Conservation (phyloP, 2,797 vertebrate genomes). For the Danio kyathit region DNA sequence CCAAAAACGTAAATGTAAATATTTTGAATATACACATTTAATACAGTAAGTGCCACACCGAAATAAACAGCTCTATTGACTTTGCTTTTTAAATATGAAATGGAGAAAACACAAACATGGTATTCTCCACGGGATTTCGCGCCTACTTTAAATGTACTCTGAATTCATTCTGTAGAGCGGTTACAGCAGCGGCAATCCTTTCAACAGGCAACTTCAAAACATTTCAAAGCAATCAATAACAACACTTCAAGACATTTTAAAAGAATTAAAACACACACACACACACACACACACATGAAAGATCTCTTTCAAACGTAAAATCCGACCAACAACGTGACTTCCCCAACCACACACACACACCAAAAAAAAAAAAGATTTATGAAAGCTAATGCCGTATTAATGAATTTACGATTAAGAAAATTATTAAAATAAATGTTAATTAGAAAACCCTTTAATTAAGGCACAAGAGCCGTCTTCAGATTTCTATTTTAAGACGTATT, state of each 20-base stretch:
- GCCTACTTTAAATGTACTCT: not conserved
- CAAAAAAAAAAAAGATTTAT: not conserved
- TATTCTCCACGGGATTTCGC: not conserved
- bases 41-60: not conserved
- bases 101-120: constrained; percentile 20
- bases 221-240: constrained; percentile 10
- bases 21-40: not conserved
- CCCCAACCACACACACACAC: not conserved
- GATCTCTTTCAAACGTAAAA: not conserved
- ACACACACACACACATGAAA: not conserved
- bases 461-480: not conserved
- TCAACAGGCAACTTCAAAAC: constrained; percentile 8
- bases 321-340: too few relatives aligned
- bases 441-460: constrained; percentile 21
- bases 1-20: not conserved
- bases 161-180: constrained; percentile 5
- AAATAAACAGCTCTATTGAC: not conserved
- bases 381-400: not conserved
- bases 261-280: not conserved
- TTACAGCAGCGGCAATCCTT: not conserved
- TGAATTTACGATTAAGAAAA: not conserved
- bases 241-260: not conserved
- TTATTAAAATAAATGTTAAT: constrained; percentile 16
- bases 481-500: constrained; percentile 44
- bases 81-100: constrained; percentile 18